Conservation (phyloP, 2,888 invertebrate genomes). For the Leucoma salicis region DNA sequence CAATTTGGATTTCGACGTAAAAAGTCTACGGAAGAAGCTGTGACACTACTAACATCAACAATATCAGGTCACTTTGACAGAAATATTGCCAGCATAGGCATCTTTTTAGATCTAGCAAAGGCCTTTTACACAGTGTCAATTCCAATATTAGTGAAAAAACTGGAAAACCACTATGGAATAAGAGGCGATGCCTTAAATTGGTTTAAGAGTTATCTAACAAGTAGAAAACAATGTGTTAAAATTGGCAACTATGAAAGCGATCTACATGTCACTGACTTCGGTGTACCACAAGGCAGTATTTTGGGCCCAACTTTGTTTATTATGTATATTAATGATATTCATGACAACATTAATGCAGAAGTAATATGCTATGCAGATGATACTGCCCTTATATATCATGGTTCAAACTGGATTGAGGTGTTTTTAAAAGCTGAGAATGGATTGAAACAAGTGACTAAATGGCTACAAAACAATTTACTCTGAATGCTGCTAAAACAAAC, state of each 20-base stretch:
- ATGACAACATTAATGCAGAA: neutral
- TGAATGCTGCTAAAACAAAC: too few relatives aligned
- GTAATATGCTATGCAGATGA: neutral
- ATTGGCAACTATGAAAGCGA: neutral
- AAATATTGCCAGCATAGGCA: neutral
- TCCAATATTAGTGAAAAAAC: neutral
- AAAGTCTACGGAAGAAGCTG: neutral
- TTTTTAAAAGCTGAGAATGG: neutral
- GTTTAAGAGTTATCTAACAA: constrained; percentile 5
- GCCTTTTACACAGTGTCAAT: neutral
- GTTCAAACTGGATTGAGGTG: neutral
- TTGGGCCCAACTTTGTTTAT: constrained; percentile 8
- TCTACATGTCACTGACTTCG: neutral
- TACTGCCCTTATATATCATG: neutral
- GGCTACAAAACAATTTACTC: neutral
- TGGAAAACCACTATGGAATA: constrained; percentile 6
- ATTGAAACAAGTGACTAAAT: neutral
- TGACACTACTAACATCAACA: neutral
- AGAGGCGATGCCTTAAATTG: constrained; percentile 1
- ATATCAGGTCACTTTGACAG: neutral
- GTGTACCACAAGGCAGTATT: constrained; percentile 11
- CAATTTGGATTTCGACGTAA: neutral
- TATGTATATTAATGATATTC: constrained; percentile 6
- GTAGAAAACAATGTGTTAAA: constrained; percentile 1
- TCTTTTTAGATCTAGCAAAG: neutral